Evolutionary conservation across 2,888 invertebrate species (phyloP), one percentile per base, ranked within the genome.

Genomic region (Athalia rosae): DNA sequence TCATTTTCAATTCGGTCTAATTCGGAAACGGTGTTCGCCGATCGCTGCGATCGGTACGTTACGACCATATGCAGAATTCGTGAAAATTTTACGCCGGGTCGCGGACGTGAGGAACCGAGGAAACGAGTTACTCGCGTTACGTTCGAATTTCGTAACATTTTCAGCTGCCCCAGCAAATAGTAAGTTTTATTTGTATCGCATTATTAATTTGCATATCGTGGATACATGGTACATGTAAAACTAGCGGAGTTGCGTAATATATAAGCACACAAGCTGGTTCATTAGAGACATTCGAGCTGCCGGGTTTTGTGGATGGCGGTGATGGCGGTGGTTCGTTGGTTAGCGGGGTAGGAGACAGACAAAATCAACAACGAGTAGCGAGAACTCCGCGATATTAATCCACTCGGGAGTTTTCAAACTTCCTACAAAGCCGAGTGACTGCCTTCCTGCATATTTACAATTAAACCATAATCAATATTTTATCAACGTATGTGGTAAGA

Each of bases 401-500:
- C 89, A 90, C 89, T 90, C 89, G 89, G 87, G 89, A 89, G 89
- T 89, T 89, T 90, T 90, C 89, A 89, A 89, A 89, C 89, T 89
- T 88, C 86, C 87, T 87, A 89, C 89, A 89, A 90, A 90, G 89
- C 89, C 86, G 86, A 79, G 80, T 71, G 63, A 80, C 64, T 67
- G 63, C 83, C 78, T 64, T 53, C 77, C 76, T 73, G 85, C 86
- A 81, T 89, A 87, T 88, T 89, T 87, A 87, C 87, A 83, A 87
- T 86, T 83, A 87, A 87, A 87, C 88, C 88, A 84, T 88, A 85
- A 89, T 89, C 88, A 87, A 89, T 88, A 88, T 88, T 88, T 88
- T 87, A 85, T 86, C 80, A 84, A 80, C 81, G 81, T 77, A 79
- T 78, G 77, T 78, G 74, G 74, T 74, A 61, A 62, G 74, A 62